Conservation (phyloP, 2,888 invertebrate genomes). For the Cerastis leucographa region DNA sequence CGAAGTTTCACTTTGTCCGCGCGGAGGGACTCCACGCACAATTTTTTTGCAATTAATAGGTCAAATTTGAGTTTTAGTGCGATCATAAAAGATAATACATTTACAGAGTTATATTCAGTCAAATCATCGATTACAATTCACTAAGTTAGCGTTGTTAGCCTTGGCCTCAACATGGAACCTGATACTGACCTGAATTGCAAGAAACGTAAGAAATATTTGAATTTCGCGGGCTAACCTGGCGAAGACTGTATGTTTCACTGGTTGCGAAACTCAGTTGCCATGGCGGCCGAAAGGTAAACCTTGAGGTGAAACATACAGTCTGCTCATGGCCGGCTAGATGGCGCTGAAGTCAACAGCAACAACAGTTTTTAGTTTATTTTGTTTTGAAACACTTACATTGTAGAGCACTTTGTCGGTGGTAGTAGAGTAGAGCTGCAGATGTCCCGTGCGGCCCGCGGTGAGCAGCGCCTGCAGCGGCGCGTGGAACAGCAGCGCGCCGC, state of each 20-base stretch:
- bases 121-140: neutral
- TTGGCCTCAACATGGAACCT: neutral
- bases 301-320: neutral
- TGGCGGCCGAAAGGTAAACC: too few species aligned
- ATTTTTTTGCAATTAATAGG: neutral
- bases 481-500: conserved; percentile 80
- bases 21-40: too few species aligned
- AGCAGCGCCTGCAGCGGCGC: conserved; percentile 78
- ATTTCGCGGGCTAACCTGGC: neutral
- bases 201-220: neutral
- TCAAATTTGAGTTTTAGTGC: neutral
- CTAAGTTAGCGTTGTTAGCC: neutral
- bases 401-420: conserved; percentile 85
- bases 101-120: neutral
- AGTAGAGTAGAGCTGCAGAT: conserved; percentile 86
- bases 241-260: too few species aligned
- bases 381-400: conserved; percentile 80
- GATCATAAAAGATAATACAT: too few species aligned
- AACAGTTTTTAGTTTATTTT: too few species aligned
- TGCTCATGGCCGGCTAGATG: too few species aligned
- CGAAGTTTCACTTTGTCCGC: too few species aligned
- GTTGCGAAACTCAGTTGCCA: too few species aligned
- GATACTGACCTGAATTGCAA: neutral
- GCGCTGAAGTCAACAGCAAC: too few species aligned
- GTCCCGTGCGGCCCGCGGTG: conserved; percentile 85